Evolutionary conservation across 2,797 vertebrate genomes (phyloP).

Genomic region (Margarornis squamiger): DNA sequence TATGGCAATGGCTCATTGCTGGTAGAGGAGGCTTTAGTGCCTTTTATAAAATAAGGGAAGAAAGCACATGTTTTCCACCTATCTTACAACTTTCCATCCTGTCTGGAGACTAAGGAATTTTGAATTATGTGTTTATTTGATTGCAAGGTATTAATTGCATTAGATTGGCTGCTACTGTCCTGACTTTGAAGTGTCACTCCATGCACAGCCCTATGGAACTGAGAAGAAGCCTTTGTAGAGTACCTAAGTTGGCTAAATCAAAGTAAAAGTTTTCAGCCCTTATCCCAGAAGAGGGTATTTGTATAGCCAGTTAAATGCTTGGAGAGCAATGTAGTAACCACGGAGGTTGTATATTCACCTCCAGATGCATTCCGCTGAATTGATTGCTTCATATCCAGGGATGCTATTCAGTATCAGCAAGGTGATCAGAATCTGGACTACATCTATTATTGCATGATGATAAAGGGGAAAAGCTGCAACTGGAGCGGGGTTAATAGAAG

Average conservation of each 20-base stretch:
- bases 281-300: not conserved
- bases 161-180: not conserved
- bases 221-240: not conserved
- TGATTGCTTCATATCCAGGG: not conserved
- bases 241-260: not conserved
- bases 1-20: not conserved
- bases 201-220: not conserved
- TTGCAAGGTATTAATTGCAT: not conserved
- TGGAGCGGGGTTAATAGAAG: not conserved
- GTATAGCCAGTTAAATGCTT: not conserved
- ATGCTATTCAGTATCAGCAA: not conserved
- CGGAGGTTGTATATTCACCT: not conserved
- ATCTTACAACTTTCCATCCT: not conserved
- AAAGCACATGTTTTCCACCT: not conserved
- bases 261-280: not conserved
- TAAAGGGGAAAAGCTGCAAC: not conserved
- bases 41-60: constrained; percentile 1
- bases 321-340: not conserved
- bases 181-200: not conserved
- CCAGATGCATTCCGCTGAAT: not conserved
- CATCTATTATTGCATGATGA: not conserved
- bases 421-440: not conserved
- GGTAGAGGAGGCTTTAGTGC: not conserved
- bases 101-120: not conserved
- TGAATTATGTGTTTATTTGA: not conserved